Evolutionary conservation across 2,113 vertebrate genomes (phyloP), one percentile per base, ranked within the genome.

Genomic region (Andinoacara biseriatus): DNA sequence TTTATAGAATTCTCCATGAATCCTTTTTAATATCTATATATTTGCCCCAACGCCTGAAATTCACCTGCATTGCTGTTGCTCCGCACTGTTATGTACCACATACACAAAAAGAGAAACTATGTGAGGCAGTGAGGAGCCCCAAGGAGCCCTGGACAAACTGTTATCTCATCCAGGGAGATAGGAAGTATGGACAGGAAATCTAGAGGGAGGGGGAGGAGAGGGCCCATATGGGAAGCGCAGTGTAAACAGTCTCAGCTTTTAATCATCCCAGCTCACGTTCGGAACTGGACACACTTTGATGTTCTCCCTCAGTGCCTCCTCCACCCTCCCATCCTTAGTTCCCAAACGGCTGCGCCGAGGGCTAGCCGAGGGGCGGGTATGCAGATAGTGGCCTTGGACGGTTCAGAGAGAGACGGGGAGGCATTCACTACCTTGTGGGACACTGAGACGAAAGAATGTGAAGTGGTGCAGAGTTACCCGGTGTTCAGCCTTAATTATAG

Each of bases 241-340:
- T 93, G 94, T 96, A 96, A 96, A 96, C 95, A 96, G 89, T 86
- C 92, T 91, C 88, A 72, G 90, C 90, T 92, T 95, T 94, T 96
- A 96, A 96, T 96, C 95, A 94, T 94, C 93, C 87, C 90, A 80
- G 90, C 94, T 96, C 94, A 96, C 94, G 93, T 95, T 96, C 91
- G 60, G 86, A 93, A 89, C 93, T 93, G 90, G 76, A 90, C 91
- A 35, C 81, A 43, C 95, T 96, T 96, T 96, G 95, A 96, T 93
- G 86, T 93, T 91, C 82, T 95, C 87, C 93, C 90, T 79, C 81
- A 84, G 89, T 82, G 88, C 84, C 92, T 80, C 88, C 93, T 88
- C 91, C 93, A 24, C 90, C 93, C 93, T 93, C 91, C 86, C 88
- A 86, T 84, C 88, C 61, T 87, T 80, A 43, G 61, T 38, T 91